Base-by-base conservation (phyloP, 1,140 invertebrate genomes). In the Diorhabda sublineata region DNA sequence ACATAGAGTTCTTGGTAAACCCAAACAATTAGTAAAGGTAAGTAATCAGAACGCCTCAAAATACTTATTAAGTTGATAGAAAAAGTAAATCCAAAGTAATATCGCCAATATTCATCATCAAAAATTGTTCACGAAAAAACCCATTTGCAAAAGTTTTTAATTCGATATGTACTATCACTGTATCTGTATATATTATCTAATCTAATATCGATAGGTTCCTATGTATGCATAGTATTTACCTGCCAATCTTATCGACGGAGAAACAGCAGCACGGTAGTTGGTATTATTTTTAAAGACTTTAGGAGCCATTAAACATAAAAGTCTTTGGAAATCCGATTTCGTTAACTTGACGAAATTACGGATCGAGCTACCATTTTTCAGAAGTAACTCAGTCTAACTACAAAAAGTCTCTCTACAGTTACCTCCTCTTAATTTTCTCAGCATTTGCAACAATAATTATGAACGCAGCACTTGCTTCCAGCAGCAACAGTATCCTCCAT, bases 281-380 rank as follows among this genome's bases (percentile, higher is more conserved):
- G 45, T 52, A 52, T 52, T 52, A 5, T 52, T 52, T 52, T 52
- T 52, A 59, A 26, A 45, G 41, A 68, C 56, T 69, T 58, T 64
- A 60, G 61, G 45, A 42, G 57, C 62, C 9, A 69, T 58, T 57
- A 69, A 69, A 64, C 47, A 69, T 4, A 69, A 52, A 11, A 69
- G 4, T 64, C 64, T 61, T 69, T 69, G 45, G 52, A 69, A 69
- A 67, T 67, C 58, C 59, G 66, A 59, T 61, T 69, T 66, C 61
- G 58, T 69, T n/a, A 66, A 45, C 61, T 64, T 69, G 68, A 66
- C 68, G 42, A 66, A 69, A 69, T 69, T 69, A 47, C 68, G 62
- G n/a, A 69, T 65, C 63, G 68, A 69, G 45, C 61, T 69, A 69
- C 68, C 26, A 26, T 69, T 63, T 7, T 69, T 69, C 63, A 69